phyloP scores from a whole-genome alignment of 2,797 vertebrate genomes.

The Catamblyrhynchus diadema region DNA sequence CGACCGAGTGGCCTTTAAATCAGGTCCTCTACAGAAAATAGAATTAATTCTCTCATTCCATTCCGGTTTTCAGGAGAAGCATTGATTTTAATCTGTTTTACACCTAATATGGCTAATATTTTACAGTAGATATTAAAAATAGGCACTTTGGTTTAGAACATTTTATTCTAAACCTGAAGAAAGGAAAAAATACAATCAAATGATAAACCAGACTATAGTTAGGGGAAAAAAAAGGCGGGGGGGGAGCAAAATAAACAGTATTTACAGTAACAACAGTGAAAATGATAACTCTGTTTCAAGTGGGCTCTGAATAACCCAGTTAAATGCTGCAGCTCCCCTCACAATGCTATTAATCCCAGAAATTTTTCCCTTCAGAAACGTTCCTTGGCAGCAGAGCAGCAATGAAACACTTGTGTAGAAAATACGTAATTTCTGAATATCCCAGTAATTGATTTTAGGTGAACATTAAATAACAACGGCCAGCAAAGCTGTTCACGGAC shows the following conservation, averaged over 20 bases:
- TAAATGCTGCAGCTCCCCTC: neutral
- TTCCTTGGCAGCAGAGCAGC: neutral
- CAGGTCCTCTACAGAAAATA: neutral
- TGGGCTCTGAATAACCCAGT: neutral
- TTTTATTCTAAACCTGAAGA: neutral
- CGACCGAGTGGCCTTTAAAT: neutral
- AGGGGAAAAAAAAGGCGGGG: accelerated
- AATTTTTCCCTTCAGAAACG: neutral
- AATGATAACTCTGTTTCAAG: neutral
- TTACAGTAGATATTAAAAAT: neutral
- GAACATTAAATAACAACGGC: neutral
- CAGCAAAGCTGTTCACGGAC: neutral
- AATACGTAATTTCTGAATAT: neutral
- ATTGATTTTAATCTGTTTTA: neutral
- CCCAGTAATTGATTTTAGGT: neutral
- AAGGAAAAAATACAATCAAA: neutral
- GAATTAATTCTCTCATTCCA: neutral
- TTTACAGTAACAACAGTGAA: neutral
- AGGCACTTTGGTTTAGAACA: neutral
- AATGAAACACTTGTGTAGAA: neutral
- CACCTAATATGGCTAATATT: neutral
- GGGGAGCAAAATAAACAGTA: accelerated
- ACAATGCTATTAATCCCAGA: neutral
- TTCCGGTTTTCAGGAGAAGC: neutral
- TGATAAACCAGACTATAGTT: neutral